Conservation (phyloP, 1,140 invertebrate species). For the Bombus turneri region DNA sequence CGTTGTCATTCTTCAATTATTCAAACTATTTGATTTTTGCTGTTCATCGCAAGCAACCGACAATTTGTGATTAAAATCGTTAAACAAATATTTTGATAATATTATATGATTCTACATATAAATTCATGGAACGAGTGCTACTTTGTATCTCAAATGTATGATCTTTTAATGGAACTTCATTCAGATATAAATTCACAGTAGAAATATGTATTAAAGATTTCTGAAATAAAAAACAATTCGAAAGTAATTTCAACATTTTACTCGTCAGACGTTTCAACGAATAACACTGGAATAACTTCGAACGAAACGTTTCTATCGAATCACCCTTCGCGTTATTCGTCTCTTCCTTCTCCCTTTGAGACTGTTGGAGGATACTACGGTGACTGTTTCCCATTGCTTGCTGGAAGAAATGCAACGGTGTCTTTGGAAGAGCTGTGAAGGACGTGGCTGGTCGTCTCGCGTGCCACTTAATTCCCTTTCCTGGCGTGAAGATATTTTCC, state of each 20-base stretch:
- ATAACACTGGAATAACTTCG: neutral
- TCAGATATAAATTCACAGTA: no score
- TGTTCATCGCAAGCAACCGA: no score
- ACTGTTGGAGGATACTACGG: neutral
- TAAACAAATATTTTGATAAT: no score
- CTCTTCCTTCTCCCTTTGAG: neutral
- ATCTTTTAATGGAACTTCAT: no score
- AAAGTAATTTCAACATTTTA: neutral
- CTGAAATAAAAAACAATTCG: neutral
- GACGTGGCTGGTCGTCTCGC: slow-evolving; percentile 1
- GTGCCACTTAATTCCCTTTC: slow-evolving; percentile 35
- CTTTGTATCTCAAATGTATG: no score
- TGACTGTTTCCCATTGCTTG: neutral
- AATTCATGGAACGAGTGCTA: no score
- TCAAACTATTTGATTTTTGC: neutral
- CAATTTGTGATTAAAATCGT: no score
- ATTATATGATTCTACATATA: no score
- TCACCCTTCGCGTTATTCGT: no score
- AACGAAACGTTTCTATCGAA: neutral
- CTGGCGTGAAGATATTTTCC: slow-evolving; percentile 13
- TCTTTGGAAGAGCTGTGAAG: neutral
- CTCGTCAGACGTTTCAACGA: neutral
- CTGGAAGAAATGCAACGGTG: neutral
- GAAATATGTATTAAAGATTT: no score
- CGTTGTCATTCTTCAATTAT: neutral